Conservation (phyloP, 2,888 invertebrate species). For the Lasioglossum oenotherae region DNA sequence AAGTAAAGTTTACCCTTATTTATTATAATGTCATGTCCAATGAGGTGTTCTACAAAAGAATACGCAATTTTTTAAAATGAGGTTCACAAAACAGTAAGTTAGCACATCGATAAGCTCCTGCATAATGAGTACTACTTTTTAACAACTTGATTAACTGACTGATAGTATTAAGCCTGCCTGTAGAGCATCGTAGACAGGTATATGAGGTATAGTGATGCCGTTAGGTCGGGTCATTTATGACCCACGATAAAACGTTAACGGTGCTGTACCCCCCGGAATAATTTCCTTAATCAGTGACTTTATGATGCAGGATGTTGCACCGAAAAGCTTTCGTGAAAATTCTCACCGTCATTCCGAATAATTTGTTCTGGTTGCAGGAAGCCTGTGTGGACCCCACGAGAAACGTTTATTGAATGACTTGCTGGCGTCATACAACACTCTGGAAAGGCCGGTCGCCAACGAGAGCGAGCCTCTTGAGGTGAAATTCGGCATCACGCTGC, state of each 20-base stretch:
- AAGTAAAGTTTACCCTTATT: background rate
- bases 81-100: background rate
- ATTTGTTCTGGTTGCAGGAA: slow-evolving; percentile 87
- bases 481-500: slow-evolving; percentile 95
- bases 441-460: slow-evolving; percentile 96
- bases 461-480: slow-evolving; percentile 96
- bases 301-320: background rate
- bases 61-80: background rate
- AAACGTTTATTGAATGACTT: slow-evolving; percentile 93
- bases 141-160: background rate
- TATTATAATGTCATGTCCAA: background rate
- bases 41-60: background rate
- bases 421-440: slow-evolving; percentile 92
- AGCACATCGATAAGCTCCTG: background rate
- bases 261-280: background rate
- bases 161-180: background rate
- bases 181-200: background rate
- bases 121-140: background rate
- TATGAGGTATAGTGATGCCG: background rate
- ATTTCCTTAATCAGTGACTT: background rate
- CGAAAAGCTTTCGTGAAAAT: background rate
- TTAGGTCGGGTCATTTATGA: background rate
- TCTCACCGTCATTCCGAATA: background rate
- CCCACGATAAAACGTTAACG: background rate
- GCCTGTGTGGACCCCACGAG: slow-evolving; percentile 95